These are phyloP conservation scores for Microctonus brassicae DNA, from an alignment of 2,888 invertebrate species.

Conservation along the genomic window DNA sequence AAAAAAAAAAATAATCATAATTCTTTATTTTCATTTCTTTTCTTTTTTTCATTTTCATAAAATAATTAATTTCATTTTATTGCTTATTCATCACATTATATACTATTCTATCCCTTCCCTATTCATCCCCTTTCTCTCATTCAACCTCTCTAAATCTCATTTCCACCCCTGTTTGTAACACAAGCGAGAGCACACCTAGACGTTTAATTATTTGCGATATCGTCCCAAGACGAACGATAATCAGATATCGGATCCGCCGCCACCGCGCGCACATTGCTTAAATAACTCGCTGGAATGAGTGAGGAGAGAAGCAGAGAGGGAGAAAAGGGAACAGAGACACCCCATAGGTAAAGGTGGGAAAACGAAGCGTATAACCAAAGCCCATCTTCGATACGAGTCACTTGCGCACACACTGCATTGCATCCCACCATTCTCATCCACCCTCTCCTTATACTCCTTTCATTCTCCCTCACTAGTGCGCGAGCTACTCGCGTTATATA, in stretches of 20 bases:
- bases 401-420: slow-evolving; percentile 26
- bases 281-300: slow-evolving; percentile 50
- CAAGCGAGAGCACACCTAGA: slow-evolving; percentile 42
- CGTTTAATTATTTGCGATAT: slow-evolving; percentile 65
- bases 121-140: no score
- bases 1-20: neutral
- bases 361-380: slow-evolving; percentile 5
- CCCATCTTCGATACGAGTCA: slow-evolving; percentile 5
- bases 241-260: slow-evolving; percentile 65
- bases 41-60: neutral
- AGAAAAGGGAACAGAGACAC: neutral
- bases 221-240: slow-evolving; percentile 63
- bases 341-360: neutral
- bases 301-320: neutral
- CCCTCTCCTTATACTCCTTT: slow-evolving; percentile 18
- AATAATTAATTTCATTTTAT: slow-evolving; percentile 8
- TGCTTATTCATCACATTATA: slow-evolving; percentile 1
- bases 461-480: slow-evolving; percentile 24
- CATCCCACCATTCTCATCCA: slow-evolving; percentile 18
- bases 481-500: slow-evolving; percentile 52
- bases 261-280: slow-evolving; percentile 56
- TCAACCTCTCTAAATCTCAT: slow-evolving; percentile 20
- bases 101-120: neutral
- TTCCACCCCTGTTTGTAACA: neutral
- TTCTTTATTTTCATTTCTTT: neutral